These are phyloP conservation scores for Synanthedon vespiformis DNA, from an alignment of 2,888 invertebrate species.

Conservation along the genomic window DNA sequence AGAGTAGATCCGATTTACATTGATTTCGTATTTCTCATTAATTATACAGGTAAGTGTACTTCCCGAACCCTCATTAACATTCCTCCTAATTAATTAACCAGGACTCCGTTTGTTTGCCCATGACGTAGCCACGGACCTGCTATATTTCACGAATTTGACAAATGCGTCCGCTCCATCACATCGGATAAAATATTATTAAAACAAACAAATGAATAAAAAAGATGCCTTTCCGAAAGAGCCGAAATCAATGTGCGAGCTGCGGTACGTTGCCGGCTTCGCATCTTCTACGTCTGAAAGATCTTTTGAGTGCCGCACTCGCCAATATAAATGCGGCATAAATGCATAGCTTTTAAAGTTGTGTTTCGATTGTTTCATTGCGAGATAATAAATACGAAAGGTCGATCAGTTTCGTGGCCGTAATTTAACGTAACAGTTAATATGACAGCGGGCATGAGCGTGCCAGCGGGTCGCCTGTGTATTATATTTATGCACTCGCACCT, in stretches of 20 bases:
- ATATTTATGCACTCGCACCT: constrained; percentile 70
- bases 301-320: constrained; percentile 5
- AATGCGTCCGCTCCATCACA: constrained; percentile 67
- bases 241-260: constrained; percentile 68
- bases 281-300: constrained; percentile 16
- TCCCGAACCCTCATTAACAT: constrained; percentile 51
- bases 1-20: neutral
- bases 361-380: constrained; percentile 3
- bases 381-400: constrained; percentile 51
- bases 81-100: constrained; percentile 59
- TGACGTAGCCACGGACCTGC: constrained; percentile 25
- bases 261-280: constrained; percentile 40
- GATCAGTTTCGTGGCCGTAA: constrained; percentile 59
- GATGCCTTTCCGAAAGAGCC: constrained; percentile 63
- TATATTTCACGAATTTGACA: constrained; percentile 64
- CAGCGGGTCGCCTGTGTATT: constrained; percentile 64
- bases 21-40: neutral
- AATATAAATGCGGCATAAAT: neutral
- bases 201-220: constrained; percentile 69
- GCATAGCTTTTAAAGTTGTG: neutral
- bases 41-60: constrained; percentile 5
- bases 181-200: constrained; percentile 69
- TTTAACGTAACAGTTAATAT: constrained; percentile 72
- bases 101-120: constrained; percentile 25
- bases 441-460: constrained; percentile 66